Conservation (phyloP, 2,888 invertebrate species). For the Dicycla oo region DNA sequence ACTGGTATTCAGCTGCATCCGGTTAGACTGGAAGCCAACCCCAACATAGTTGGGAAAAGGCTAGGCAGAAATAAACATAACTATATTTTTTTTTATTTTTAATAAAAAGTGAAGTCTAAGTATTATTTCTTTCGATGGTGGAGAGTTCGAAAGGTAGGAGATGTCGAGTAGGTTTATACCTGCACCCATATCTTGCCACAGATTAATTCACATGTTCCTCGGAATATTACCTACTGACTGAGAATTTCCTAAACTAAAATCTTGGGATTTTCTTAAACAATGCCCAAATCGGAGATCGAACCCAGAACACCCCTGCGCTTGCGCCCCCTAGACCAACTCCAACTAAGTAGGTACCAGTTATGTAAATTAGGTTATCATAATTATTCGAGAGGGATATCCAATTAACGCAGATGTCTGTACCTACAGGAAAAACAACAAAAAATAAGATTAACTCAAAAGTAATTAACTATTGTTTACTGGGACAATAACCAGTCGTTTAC, state of each 20-base stretch:
- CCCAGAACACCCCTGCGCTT: too few species aligned
- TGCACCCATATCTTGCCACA: neutral
- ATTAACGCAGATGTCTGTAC: neutral
- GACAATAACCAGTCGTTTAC: slow-evolving; percentile 18
- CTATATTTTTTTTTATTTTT: too few species aligned
- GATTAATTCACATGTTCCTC: neutral
- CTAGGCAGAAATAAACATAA: too few species aligned
- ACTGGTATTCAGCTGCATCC: too few species aligned
- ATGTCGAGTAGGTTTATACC: neutral
- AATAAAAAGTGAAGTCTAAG: too few species aligned
- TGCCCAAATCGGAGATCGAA: too few species aligned
- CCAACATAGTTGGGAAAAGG: too few species aligned
- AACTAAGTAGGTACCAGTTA: neutral
- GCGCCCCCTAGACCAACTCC: neutral
- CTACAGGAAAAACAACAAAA: neutral
- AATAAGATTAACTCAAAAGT: slow-evolving; percentile 4
- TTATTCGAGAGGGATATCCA: neutral
- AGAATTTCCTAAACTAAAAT: neutral
- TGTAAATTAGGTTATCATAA: neutral
- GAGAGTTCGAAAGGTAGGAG: neutral
- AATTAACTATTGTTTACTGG: slow-evolving; percentile 9
- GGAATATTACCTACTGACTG: neutral
- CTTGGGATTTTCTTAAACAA: neutral
- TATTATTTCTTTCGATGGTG: neutral
- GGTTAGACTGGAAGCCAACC: too few species aligned